Percentiles rank a stretch among this genome's conserved stretches.
Conservation (phyloP, 2,797 vertebrate species). For the Chaetodon trifasciatus region DNA sequence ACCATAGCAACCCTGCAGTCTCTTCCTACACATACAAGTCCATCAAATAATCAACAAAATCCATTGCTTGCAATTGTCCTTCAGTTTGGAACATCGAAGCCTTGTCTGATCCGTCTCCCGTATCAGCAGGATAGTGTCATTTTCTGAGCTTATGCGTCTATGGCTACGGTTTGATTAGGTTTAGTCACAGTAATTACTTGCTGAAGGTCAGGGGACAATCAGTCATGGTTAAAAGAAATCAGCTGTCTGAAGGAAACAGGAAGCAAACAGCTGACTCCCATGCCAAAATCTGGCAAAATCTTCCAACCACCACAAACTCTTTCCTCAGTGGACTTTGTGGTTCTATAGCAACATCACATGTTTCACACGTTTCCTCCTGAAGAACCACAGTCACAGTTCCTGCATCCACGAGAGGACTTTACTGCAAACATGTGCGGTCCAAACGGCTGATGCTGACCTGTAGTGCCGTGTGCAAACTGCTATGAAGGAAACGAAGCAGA, state of each 20-base stretch:
- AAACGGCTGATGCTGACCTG: neutral
- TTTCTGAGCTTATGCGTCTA: neutral
- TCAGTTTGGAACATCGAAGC: neutral
- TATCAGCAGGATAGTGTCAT: neutral
- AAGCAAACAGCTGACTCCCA: neutral
- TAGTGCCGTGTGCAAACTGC: too few species aligned
- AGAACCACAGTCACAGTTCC: neutral
- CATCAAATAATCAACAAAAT: neutral
- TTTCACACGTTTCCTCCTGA: neutral
- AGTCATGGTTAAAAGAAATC: neutral
- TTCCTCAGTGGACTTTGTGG: neutral
- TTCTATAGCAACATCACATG: neutral
- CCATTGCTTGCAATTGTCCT: neutral
- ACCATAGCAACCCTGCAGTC: neutral
- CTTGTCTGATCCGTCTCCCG: neutral
- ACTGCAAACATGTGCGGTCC: too few species aligned
- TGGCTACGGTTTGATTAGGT: neutral
- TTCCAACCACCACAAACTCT: neutral
- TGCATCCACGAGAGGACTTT: neutral
- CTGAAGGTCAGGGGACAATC: neutral
- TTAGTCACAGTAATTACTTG: neutral
- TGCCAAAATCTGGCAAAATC: neutral
- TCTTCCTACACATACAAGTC: neutral
- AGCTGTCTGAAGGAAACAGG: neutral
- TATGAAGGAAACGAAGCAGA: neutral